Conservation (phyloP, 2,113 vertebrate species). For the Astur gentilis region DNA sequence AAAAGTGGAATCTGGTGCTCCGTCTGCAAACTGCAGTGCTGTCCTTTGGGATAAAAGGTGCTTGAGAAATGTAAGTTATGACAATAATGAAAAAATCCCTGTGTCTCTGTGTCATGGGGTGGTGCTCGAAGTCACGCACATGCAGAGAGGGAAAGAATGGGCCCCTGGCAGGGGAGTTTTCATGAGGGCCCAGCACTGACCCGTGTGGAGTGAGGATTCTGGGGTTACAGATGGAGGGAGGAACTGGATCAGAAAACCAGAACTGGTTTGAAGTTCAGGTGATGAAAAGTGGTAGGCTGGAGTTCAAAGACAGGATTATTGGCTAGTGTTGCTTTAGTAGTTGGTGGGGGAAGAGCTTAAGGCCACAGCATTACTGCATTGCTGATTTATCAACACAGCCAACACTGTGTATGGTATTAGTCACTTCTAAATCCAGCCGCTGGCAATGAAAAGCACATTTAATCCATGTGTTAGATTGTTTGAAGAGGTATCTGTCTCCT, state of each 20-base stretch:
- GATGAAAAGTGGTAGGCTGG: background rate
- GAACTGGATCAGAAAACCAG: conserved; percentile 7
- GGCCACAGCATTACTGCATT: background rate
- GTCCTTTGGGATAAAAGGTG: conserved; percentile 10
- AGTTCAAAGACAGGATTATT: conserved; percentile 49
- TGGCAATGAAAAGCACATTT: conserved; percentile 30
- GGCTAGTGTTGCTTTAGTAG: conserved; percentile 14
- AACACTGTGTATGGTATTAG: conserved; percentile 11
- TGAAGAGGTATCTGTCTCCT: conserved; percentile 42
- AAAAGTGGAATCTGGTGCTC: background rate
- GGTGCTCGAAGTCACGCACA: background rate
- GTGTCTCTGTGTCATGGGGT: background rate
- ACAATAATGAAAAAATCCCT: background rate
- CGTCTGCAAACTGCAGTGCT: background rate
- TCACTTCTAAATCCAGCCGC: conserved; percentile 46
- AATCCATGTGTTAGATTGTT: conserved; percentile 50
- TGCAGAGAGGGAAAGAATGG: background rate
- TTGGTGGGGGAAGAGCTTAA: background rate
- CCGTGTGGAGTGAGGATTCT: background rate
- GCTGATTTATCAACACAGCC: conserved; percentile 28
- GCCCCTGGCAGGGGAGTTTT: conserved; percentile 8
- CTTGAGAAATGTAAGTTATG: background rate
- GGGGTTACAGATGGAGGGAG: background rate
- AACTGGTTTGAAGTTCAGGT: conserved; percentile 22
- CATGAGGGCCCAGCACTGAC: background rate